A percentile compares a stretch with the other conserved stretches of the same genome.
These are phyloP conservation scores for Choristoneura rosaceana DNA, from an alignment of 2,888 invertebrate species.

Conservation along the genomic window DNA sequence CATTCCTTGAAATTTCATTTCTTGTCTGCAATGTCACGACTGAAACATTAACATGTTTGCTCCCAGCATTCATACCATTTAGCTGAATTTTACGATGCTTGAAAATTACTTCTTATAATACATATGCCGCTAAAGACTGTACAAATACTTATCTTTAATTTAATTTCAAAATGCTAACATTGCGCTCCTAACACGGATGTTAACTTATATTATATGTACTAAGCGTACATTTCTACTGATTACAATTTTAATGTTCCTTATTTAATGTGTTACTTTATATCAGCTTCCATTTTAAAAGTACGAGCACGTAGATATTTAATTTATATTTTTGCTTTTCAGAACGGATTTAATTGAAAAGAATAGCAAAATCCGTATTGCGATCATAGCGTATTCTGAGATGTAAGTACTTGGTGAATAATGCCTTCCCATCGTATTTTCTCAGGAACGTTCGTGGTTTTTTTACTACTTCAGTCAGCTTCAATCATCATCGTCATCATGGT, in stretches of 20 bases:
- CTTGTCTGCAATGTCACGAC: conserved; percentile 29
- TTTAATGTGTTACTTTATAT: too few relatives aligned
- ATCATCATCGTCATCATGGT: too few relatives aligned
- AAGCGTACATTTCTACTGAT: not conserved
- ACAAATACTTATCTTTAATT: conserved; percentile 24
- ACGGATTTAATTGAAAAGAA: too few relatives aligned
- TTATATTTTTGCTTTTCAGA: too few relatives aligned
- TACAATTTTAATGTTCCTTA: not conserved
- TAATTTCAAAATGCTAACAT: conserved; percentile 21
- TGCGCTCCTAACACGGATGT: not conserved
- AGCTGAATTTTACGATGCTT: conserved; percentile 28
- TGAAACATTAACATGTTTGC: conserved; percentile 32
- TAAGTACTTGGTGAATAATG: too few relatives aligned
- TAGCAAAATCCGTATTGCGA: too few relatives aligned
- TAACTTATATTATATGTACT: not conserved
- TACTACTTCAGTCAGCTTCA: too few relatives aligned
- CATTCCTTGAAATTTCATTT: conserved; percentile 22
- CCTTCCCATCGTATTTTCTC: too few relatives aligned
- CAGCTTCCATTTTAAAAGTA: too few relatives aligned
- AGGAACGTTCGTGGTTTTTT: too few relatives aligned
- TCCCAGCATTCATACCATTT: conserved; percentile 17
- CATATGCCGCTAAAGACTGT: conserved; percentile 17
- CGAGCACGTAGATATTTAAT: too few relatives aligned
- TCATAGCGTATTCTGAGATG: too few relatives aligned
- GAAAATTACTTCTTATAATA: conserved; percentile 29